phyloP scores from a whole-genome alignment of 2,888 invertebrate species.

The Lysandra coridon region DNA sequence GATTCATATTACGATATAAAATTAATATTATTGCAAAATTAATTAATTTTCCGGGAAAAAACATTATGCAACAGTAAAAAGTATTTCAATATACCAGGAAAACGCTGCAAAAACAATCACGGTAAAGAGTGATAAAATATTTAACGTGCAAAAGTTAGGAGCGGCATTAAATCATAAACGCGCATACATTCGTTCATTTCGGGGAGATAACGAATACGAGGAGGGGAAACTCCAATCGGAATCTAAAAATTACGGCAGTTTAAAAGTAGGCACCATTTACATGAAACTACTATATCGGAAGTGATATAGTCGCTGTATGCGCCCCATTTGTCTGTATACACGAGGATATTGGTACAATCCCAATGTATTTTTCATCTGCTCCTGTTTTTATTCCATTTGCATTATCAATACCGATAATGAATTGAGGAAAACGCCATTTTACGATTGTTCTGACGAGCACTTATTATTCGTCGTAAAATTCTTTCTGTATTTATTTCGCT shows the following conservation, averaged over 20 bases:
- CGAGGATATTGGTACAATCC: slow-evolving; percentile 35
- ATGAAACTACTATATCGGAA: slow-evolving; percentile 76
- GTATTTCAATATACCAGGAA: not conserved
- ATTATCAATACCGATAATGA: slow-evolving; percentile 27
- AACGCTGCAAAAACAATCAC: slow-evolving; percentile 26
- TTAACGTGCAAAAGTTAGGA: slow-evolving; percentile 51
- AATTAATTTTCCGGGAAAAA: not conserved
- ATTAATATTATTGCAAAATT: not conserved
- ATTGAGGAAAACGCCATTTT: slow-evolving; percentile 29
- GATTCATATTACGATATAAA: not conserved
- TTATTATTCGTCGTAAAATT: slow-evolving; percentile 20
- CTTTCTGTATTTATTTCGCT: slow-evolving; percentile 19
- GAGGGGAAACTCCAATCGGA: slow-evolving; percentile 74
- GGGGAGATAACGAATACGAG: slow-evolving; percentile 71
- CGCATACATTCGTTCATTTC: slow-evolving; percentile 73
- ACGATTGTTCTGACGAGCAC: slow-evolving; percentile 26
- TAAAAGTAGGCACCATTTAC: slow-evolving; percentile 78
- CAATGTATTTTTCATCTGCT: slow-evolving; percentile 41
- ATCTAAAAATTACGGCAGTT: slow-evolving; percentile 79
- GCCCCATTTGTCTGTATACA: slow-evolving; percentile 64
- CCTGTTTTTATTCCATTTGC: slow-evolving; percentile 39
- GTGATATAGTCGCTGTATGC: slow-evolving; percentile 62
- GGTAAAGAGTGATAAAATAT: slow-evolving; percentile 38
- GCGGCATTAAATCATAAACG: slow-evolving; percentile 66
- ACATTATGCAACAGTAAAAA: not conserved